Conservation (phyloP, 2,113 vertebrate genomes). For the Motacilla alba region DNA sequence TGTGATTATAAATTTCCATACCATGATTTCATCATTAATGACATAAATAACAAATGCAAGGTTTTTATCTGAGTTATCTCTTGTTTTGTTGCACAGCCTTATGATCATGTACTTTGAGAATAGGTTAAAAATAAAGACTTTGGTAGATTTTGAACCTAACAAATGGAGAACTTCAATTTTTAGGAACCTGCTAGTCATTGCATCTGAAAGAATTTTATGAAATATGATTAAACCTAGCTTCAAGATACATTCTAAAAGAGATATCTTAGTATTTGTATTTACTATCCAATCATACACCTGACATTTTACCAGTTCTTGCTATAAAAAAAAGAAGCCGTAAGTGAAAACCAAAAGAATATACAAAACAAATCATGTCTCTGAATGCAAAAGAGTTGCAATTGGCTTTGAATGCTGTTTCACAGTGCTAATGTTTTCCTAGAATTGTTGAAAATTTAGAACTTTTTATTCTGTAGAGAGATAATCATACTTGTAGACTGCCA, state of each 20-base stretch:
- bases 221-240: background rate
- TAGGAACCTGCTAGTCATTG: background rate
- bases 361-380: background rate
- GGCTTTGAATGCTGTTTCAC: background rate
- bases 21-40: background rate
- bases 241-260: background rate
- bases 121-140: background rate
- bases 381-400: background rate
- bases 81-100: background rate
- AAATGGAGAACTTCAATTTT: constrained; percentile 13
- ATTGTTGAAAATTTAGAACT: background rate
- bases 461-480: background rate
- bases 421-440: background rate
- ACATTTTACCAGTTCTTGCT: background rate
- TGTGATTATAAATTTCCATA: background rate
- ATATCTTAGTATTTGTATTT: background rate
- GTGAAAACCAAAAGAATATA: background rate
- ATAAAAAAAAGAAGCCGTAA: background rate
- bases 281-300: background rate
- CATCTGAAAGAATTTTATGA: constrained; percentile 1
- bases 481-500: background rate
- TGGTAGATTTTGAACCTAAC: background rate
- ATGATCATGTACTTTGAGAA: background rate
- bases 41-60: background rate
- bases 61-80: background rate